Conservation (phyloP, 2,888 invertebrate species). For the Andrena bucephala region DNA sequence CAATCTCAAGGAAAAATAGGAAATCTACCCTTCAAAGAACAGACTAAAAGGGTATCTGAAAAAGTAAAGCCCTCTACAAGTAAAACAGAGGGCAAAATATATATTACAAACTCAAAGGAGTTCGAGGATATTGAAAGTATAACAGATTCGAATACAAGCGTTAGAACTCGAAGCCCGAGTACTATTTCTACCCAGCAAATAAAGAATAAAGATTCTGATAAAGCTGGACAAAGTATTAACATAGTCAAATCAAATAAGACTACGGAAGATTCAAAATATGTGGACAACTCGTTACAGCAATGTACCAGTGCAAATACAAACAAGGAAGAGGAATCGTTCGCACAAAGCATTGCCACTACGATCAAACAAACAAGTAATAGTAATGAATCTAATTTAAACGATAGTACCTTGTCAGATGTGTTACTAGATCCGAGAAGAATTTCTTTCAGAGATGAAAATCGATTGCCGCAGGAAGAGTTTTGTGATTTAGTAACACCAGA, state of each 20-base stretch:
- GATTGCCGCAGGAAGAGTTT: slow-evolving; percentile 80
- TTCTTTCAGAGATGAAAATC: slow-evolving; percentile 81
- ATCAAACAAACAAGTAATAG: slow-evolving; percentile 58
- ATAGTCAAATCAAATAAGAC: slow-evolving; percentile 54
- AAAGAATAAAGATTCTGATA: slow-evolving; percentile 72
- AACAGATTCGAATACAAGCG: slow-evolving; percentile 70
- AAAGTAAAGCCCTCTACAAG: slow-evolving; percentile 73
- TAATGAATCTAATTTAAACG: slow-evolving; percentile 70
- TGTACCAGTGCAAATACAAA: slow-evolving; percentile 48
- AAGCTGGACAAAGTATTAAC: slow-evolving; percentile 56
- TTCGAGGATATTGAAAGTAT: slow-evolving; percentile 75
- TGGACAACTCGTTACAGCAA: slow-evolving; percentile 56
- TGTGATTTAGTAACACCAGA: slow-evolving; percentile 81
- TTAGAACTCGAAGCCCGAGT: slow-evolving; percentile 65
- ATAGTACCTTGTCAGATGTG: slow-evolving; percentile 72
- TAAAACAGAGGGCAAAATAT: slow-evolving; percentile 73
- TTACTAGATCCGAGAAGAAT: slow-evolving; percentile 80
- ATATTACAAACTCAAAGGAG: slow-evolving; percentile 71
- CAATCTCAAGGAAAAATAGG: slow-evolving; percentile 62
- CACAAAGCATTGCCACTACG: slow-evolving; percentile 45
- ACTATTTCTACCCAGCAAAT: slow-evolving; percentile 58
- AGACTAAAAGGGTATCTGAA: slow-evolving; percentile 72
- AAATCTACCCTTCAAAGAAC: slow-evolving; percentile 63
- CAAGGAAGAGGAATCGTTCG: slow-evolving; percentile 59
- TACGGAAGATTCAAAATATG: slow-evolving; percentile 64